Base-by-base conservation (phyloP, 2,888 invertebrate species). In the Leucoma salicis region DNA sequence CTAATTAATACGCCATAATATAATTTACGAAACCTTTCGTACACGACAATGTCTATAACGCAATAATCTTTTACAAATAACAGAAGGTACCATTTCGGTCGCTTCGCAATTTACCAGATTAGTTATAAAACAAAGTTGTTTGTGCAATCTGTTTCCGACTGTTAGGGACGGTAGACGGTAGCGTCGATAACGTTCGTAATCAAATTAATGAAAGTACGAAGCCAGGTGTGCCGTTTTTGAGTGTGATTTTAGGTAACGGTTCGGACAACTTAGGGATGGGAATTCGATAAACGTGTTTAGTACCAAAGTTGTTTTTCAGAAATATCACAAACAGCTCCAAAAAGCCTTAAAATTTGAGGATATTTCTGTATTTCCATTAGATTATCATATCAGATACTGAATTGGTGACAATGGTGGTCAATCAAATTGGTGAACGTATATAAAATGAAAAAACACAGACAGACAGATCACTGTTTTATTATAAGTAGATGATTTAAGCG, bases 41-140 rank as follows among this genome's bases (percentile, higher is more conserved):
- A 15, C n/a, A 24, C 15, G 25, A 25, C 24, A 14, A 18, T 21
- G 10, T 7, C 31, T 25, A 13, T 6, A 32, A 43, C 15, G 38
- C 13, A 37, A 37, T 43, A 35, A 43, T 34, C 13, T 31, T 34
- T 38, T 35, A 24, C 16, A 36, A 14, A 39, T 35, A 35, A 28
- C 16, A 32, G 15, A 44, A 32, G 39, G 27, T 32, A 21, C 15
- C 35, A 29, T 34, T 38, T 27, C 24, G 35, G 31, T 25, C 38
- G 27, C 14, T 29, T 14, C 27, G 8, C 39, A 43, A 48, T 47
- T 50, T 34, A 25, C 33, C 25, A 35, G 31, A 53, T 53, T 47
- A 54, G 43, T 51, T 51, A 37, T 46, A 46, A 47, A 53, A 57
- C 57, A 53, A 57, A 57, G 33, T 57, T 54, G 27, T 35, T 13